phyloP scores from a whole-genome alignment of 1,140 invertebrate species.

The Drosophila navojoa region DNA sequence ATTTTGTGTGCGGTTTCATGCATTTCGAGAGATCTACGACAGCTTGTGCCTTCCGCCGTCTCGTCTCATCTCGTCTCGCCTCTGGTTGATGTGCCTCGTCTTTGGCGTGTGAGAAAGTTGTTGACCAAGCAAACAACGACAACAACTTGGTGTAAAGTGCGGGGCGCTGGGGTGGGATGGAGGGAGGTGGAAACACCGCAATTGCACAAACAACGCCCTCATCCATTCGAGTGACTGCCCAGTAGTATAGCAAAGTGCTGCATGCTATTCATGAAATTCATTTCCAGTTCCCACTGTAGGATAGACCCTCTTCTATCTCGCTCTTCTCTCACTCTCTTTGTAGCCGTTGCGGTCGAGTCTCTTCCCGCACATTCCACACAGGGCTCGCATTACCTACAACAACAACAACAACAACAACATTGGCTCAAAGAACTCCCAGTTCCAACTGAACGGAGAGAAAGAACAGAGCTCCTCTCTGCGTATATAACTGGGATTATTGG shows the following conservation, averaged over 20 bases:
- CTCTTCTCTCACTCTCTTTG: too few relatives aligned
- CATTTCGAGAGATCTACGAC: constrained; percentile 31
- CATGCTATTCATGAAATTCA: constrained; percentile 41
- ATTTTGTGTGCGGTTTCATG: constrained; percentile 56
- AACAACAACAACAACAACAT: constrained; percentile 8
- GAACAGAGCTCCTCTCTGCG: neutral
- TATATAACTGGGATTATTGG: neutral
- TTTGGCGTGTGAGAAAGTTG: constrained; percentile 35
- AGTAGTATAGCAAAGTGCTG: constrained; percentile 9
- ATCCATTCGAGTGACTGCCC: constrained; percentile 36
- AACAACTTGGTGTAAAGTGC: neutral
- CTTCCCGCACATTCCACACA: constrained; percentile 65
- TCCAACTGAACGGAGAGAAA: constrained; percentile 5
- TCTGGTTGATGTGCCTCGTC: neutral
- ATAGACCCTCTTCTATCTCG: neutral
- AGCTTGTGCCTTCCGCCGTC: neutral
- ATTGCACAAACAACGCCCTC: constrained; percentile 47
- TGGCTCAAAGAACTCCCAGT: neutral
- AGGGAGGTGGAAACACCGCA: constrained; percentile 3
- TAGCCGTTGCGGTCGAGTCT: constrained; percentile 3
- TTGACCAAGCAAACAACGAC: constrained; percentile 19
- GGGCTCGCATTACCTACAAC: constrained; percentile 36
- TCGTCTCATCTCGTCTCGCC: neutral
- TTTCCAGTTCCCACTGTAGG: constrained; percentile 27
- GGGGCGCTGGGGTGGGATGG: neutral